phyloP scores from a whole-genome alignment of 2,113 vertebrate species.

The Eonycteris spelaea region DNA sequence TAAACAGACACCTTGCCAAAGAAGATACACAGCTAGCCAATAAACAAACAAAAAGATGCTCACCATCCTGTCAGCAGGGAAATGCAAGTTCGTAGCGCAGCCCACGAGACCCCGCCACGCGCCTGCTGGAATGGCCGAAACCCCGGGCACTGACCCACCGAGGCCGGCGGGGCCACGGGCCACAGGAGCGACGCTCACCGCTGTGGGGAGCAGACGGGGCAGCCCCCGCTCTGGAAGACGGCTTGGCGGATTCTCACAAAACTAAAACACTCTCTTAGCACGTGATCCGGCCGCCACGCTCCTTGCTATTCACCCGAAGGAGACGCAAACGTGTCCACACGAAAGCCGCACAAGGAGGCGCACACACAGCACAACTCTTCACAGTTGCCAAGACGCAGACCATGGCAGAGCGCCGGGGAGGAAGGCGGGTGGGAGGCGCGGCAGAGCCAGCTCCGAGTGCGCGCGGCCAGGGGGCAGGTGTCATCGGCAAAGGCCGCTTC shows the following conservation, averaged over 20 bases:
- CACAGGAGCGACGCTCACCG: rapidly evolving
- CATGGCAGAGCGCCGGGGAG: no score
- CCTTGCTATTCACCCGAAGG: not conserved
- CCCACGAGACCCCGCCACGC: rapidly evolving
- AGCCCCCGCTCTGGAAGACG: rapidly evolving
- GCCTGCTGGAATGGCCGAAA: no score
- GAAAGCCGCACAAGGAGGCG: not conserved
- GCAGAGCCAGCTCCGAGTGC: rapidly evolving
- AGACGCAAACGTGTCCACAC: rapidly evolving
- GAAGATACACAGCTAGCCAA: not conserved
- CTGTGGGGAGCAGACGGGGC: rapidly evolving
- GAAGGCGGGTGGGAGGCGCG: no score
- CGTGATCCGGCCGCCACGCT: not conserved
- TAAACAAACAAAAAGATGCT: not conserved
- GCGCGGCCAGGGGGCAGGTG: not conserved
- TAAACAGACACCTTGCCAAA: not conserved
- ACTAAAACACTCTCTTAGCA: rapidly evolving
- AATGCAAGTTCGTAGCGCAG: not conserved
- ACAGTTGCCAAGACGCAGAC: not conserved
- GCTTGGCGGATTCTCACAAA: not conserved
- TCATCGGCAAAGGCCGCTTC: not conserved
- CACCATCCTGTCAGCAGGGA: not conserved
- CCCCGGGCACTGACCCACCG: rapidly evolving
- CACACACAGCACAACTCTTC: not conserved
- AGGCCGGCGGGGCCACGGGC: rapidly evolving